Conservation (phyloP, 2,113 vertebrate species). For the Electrona antarctica region DNA sequence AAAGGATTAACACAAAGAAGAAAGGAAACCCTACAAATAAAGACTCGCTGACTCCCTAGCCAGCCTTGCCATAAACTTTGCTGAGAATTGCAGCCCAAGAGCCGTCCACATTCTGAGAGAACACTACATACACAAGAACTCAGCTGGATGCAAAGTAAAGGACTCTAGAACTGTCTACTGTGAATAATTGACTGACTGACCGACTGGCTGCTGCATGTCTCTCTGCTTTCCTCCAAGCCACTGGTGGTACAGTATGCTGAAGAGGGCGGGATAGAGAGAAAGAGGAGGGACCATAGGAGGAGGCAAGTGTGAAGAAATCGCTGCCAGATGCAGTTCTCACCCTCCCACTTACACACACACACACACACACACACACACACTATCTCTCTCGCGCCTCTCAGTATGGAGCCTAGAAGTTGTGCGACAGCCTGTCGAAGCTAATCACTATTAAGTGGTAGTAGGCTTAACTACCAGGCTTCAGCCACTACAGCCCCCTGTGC, state of each 20-base stretch:
- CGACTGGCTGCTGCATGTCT: slow-evolving; percentile 45
- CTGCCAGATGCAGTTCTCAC: slow-evolving; percentile 33
- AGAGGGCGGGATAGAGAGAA: slow-evolving; percentile 31
- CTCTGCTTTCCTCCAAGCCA: slow-evolving; percentile 41
- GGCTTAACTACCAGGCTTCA: no score
- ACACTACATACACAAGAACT: neutral
- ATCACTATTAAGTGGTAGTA: no score
- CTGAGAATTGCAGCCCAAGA: no score
- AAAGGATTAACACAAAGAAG: slow-evolving; percentile 6
- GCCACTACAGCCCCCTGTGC: no score
- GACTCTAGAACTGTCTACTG: no score
- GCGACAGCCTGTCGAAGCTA: no score
- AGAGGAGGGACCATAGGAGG: slow-evolving; percentile 62
- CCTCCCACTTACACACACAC: neutral
- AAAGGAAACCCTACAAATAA: neutral
- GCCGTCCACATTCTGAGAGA: no score
- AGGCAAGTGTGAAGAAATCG: slow-evolving; percentile 59
- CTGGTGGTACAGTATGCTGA: slow-evolving; percentile 41
- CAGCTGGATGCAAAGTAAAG: slow-evolving; percentile 37
- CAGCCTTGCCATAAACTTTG: no score
- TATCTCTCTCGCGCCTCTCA: slow-evolving; percentile 6
- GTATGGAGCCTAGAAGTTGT: no score
- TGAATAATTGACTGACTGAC: slow-evolving; percentile 22
- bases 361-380: neutral
- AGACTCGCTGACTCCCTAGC: neutral